Conservation (phyloP, 2,888 invertebrate genomes). For the Nezara viridula region DNA sequence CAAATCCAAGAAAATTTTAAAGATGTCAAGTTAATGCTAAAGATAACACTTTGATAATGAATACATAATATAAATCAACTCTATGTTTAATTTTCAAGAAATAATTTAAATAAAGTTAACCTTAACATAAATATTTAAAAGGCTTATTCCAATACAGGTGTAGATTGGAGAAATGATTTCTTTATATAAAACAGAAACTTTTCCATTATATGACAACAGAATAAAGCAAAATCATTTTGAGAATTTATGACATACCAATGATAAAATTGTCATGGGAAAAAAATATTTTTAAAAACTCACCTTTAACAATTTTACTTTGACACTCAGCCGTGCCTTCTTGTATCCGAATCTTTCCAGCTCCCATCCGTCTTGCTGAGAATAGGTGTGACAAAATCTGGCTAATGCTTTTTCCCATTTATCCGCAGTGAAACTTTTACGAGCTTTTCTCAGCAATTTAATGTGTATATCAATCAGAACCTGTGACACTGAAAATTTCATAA, state of each 20-base stretch:
- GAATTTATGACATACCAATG: background rate
- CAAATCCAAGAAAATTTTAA: background rate
- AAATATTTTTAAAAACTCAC: constrained; percentile 71
- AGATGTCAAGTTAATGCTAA: background rate
- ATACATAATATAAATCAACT: background rate
- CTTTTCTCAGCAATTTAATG: constrained; percentile 88
- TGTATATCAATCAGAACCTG: constrained; percentile 88
- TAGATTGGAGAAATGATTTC: background rate
- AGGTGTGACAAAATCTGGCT: constrained; percentile 91
- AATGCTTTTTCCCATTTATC: constrained; percentile 93
- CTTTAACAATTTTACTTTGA: constrained; percentile 91
- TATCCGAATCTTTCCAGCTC: constrained; percentile 96
- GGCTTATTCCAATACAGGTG: background rate
- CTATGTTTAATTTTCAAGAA: background rate
- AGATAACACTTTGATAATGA: background rate
- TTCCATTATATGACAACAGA: background rate
- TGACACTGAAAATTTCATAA: constrained; percentile 76
- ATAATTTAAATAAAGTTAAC: background rate
- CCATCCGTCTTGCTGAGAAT: constrained; percentile 94
- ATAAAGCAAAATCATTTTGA: background rate
- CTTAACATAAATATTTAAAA: background rate
- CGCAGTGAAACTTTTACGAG: constrained; percentile 83
- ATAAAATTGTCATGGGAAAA: background rate
- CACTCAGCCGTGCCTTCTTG: constrained; percentile 88
- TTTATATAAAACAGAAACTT: background rate